Evolutionary conservation across 2,888 invertebrate genomes (phyloP).

Genomic region (Lymantria dispar): DNA sequence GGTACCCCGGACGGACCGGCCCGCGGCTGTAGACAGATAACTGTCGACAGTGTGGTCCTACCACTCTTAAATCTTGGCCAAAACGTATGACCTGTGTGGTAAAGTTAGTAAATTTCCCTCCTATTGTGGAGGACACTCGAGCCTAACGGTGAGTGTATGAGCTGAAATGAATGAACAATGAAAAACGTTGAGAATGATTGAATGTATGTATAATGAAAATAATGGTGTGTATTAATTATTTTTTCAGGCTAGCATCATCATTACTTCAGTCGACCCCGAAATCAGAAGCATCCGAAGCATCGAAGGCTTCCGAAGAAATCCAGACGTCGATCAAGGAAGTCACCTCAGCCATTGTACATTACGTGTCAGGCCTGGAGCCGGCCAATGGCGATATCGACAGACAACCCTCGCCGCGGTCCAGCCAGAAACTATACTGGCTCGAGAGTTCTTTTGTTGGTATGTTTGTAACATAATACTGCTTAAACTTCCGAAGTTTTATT

Average conservation of each 20-base stretch:
- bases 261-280: slow-evolving; percentile 79
- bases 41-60: too few species aligned
- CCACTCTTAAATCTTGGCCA: too few species aligned
- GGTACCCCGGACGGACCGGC: too few species aligned
- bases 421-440: slow-evolving; percentile 92
- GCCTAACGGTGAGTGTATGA: too few species aligned
- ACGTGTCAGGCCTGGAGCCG: slow-evolving; percentile 88
- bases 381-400: slow-evolving; percentile 80
- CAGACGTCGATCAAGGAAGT: slow-evolving; percentile 95
- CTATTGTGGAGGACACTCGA: too few species aligned
- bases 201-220: too few species aligned
- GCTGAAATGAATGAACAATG: too few species aligned
- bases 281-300: slow-evolving; percentile 41
- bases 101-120: too few species aligned
- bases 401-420: slow-evolving; percentile 83
- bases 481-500: too few species aligned
- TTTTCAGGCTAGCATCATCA: slow-evolving; percentile 85
- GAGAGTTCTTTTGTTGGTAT: slow-evolving; percentile 91
- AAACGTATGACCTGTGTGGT: too few species aligned
- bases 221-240: neutral
- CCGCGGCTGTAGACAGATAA: too few species aligned
- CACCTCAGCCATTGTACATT: slow-evolving; percentile 95
- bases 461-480: slow-evolving; percentile 16
- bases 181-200: too few species aligned
- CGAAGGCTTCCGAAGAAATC: slow-evolving; percentile 85